A percentile compares a stretch with the other conserved stretches of the same genome.
phyloP scores from a whole-genome alignment of 2,888 invertebrate species.

The Nowickia ferox region DNA sequence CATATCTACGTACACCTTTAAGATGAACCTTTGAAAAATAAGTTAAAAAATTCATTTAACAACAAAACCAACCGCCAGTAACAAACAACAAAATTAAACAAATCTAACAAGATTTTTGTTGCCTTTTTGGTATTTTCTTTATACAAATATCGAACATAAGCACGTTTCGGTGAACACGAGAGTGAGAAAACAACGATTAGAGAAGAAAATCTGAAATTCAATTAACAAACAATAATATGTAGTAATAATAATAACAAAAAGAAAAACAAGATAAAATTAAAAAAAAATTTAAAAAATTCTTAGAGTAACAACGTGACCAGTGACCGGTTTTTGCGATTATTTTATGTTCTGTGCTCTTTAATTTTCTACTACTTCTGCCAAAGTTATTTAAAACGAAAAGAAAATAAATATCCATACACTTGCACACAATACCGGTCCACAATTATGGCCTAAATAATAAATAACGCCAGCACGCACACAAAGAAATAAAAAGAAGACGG shows the following conservation, averaged over 20 bases:
- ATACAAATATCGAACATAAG: constrained; percentile 42
- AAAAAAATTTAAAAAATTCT: constrained; percentile 45
- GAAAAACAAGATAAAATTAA: constrained; percentile 37
- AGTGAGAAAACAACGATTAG: constrained; percentile 61
- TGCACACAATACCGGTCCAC: neutral
- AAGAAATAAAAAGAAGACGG: neutral
- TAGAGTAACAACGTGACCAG: constrained; percentile 69
- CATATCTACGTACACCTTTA: constrained; percentile 43
- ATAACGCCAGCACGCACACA: constrained; percentile 1
- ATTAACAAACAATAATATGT: constrained; percentile 4
- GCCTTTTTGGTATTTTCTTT: constrained; percentile 26
- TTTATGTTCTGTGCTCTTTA: constrained; percentile 37
- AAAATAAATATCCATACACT: neutral
- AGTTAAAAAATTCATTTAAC: constrained; percentile 9
- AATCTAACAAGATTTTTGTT: constrained; percentile 43
- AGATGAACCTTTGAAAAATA: constrained; percentile 57
- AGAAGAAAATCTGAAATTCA: constrained; percentile 50
- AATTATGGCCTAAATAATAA: constrained; percentile 32
- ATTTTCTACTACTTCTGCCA: constrained; percentile 1
- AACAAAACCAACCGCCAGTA: neutral
- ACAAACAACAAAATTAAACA: constrained; percentile 26
- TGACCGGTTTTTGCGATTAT: constrained; percentile 72
- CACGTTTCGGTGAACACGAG: constrained; percentile 65
- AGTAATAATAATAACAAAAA: constrained; percentile 28
- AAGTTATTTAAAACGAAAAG: constrained; percentile 50